Evolutionary conservation across 2,113 vertebrate species (phyloP).

Genomic region (Microcebus jonahi): DNA sequence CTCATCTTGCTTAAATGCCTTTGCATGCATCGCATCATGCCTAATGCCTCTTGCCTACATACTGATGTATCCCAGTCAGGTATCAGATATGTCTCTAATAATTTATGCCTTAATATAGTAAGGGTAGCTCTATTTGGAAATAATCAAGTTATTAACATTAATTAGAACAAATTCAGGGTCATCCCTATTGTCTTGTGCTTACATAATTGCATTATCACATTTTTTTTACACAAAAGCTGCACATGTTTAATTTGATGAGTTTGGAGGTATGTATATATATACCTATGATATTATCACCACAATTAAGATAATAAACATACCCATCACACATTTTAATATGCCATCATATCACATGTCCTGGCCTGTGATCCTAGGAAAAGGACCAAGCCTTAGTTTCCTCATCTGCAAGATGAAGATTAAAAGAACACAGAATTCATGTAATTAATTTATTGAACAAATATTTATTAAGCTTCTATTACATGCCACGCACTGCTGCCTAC

Average conservation of each 20-base stretch:
- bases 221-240: neutral
- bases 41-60: neutral
- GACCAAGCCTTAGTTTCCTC: neutral
- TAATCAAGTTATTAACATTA: constrained; percentile 10
- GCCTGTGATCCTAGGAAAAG: neutral
- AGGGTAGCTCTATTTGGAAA: neutral
- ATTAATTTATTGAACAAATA: neutral
- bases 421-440: neutral
- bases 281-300: neutral
- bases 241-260: neutral
- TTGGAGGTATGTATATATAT: neutral
- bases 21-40: neutral
- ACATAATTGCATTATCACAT: neutral
- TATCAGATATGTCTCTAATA: neutral
- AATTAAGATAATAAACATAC: neutral
- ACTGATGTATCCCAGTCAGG: neutral
- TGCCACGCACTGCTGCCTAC: neutral
- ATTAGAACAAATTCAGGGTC: neutral
- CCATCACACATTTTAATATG: neutral
- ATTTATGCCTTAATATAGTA: neutral
- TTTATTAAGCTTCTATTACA: neutral
- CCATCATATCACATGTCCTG: neutral
- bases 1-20: neutral
- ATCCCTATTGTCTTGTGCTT: neutral
- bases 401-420: neutral